Base-by-base conservation (phyloP, 2,113 vertebrate genomes). In the Baryphthengus martii region DNA sequence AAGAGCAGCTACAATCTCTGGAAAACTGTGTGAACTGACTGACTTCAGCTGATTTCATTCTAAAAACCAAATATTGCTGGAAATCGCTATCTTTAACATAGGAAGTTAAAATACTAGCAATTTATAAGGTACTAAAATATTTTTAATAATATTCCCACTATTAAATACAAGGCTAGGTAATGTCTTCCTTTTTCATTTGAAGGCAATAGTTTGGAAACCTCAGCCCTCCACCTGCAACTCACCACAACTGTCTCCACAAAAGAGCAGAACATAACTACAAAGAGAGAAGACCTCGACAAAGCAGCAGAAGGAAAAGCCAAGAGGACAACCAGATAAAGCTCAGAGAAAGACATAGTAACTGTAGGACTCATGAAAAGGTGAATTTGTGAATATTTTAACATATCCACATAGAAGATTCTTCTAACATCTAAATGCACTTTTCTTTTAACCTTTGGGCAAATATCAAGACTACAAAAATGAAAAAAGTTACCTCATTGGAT, bases 401-500 rank as follows among this genome's bases (percentile, higher is more conserved):
- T 93, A 90, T 88, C 58, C 88, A 93, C 63, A 70, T 0, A 88
- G 33, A 71, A 3, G 14, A 56, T 56, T 78, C 11, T 75, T 95
- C 63, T 73, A 83, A 71, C 10, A 95, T 74, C 78, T 92, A 74
- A 87, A 72, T 42, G 24, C 24, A 93, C n/a, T 92, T 93, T 91
- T 93, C 81, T 71, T 85, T 93, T 72, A 94, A 87, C 52, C 23
- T 81, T 65, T 92, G 80, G 90, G 33, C 50, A 91, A 96, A 90
- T 0, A 29, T 89, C 59, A 94, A 74, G 31, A 95, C 86, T 92
- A 90, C 59, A 77, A 88, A 92, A 93, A 91, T 79, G 49, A 74
- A 96, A 97, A 89, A 92, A 72, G 67, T 98, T 98, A 98, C 98
- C 98, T 98, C 98, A 93, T 98, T 98, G 91, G 98, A 98, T 50